A percentile compares a stretch with the other conserved stretches of the same genome.
Evolutionary conservation across 2,797 vertebrate genomes (phyloP).

Genomic region (Otolemur crassicaudatus): DNA sequence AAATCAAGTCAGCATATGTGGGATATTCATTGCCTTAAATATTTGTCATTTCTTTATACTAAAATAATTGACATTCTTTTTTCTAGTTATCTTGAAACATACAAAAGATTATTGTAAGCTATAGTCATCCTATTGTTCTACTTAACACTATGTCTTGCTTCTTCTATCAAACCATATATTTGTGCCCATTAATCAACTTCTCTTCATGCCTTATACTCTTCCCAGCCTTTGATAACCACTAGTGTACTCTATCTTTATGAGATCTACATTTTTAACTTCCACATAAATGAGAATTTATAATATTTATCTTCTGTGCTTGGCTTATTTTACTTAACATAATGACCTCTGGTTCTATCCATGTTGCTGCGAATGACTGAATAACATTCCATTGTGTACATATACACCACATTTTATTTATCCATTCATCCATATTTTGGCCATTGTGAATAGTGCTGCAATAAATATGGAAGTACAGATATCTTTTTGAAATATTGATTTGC

Average conservation of each 20-base stretch:
- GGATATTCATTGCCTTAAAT: too few relatives aligned
- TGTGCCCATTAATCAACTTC: neutral
- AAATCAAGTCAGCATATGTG: too few relatives aligned
- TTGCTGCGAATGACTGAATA: neutral
- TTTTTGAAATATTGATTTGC: neutral
- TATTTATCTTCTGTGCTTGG: neutral
- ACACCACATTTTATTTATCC: neutral
- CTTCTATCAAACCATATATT: too few relatives aligned
- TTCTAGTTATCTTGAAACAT: too few relatives aligned
- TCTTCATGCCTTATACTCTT: neutral
- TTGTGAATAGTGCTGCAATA: neutral
- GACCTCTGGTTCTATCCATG: neutral
- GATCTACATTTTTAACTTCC: neutral
- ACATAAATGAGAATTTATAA: neutral
- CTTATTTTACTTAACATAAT: neutral
- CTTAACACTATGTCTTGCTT: too few relatives aligned
- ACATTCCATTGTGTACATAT: too few relatives aligned
- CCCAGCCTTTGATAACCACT: neutral
- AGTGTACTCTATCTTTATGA: neutral
- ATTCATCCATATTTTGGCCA: neutral
- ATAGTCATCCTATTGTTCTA: too few relatives aligned
- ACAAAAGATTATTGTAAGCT: too few relatives aligned
- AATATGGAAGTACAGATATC: neutral
- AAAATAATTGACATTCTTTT: too few relatives aligned
- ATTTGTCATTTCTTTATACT: too few relatives aligned